Conservation (phyloP, 2,113 vertebrate species). For the Sturnira hondurensis region DNA sequence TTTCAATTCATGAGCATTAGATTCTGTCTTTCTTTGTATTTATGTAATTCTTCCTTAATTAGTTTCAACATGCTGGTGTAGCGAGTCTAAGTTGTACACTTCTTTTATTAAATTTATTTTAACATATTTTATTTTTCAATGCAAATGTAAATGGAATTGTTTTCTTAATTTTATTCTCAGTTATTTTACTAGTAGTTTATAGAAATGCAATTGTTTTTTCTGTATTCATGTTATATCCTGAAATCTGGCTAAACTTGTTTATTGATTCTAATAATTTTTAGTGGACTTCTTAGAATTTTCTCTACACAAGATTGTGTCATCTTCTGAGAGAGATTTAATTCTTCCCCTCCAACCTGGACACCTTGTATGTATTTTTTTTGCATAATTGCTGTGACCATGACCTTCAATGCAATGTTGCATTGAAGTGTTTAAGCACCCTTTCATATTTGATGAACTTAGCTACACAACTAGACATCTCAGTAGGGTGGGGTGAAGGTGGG, state of each 20-base stretch:
- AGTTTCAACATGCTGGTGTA: not conserved
- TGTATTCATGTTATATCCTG: not conserved
- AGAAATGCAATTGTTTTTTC: not conserved
- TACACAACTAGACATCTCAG: not conserved
- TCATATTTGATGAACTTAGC: not conserved
- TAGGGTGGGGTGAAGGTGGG: accelerated
- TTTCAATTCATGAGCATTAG: not conserved
- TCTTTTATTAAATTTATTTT: not conserved
- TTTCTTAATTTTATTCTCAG: not conserved
- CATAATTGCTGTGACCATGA: not conserved
- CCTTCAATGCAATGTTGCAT: not conserved
- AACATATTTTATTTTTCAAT: not conserved
- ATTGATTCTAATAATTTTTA: not conserved
- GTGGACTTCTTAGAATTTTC: not conserved
- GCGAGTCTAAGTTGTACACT: not conserved
- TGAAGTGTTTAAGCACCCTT: not conserved
- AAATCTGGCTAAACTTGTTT: not conserved
- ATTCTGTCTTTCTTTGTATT: not conserved
- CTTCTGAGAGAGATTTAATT: not conserved
- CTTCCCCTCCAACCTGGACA: not conserved
- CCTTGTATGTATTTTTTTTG: not conserved
- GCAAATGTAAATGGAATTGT: not conserved
- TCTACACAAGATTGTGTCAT: not conserved
- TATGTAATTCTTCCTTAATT: not conserved
- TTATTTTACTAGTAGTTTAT: not conserved